Evolutionary conservation across 2,113 vertebrate species (phyloP), one percentile per base, ranked within the genome.

Genomic region (Strix uralensis): DNA sequence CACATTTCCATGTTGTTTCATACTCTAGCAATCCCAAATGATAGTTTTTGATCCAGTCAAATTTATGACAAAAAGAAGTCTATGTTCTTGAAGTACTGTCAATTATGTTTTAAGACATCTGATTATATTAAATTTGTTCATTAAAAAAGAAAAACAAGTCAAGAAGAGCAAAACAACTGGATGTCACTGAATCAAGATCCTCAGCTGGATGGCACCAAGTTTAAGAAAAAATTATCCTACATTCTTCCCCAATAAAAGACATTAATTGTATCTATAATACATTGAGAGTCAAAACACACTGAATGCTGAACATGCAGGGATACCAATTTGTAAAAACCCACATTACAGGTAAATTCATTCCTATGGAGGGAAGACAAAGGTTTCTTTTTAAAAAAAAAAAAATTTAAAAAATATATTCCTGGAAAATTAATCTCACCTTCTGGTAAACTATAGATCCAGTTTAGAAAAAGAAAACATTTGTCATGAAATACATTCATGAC

Each of bases 1-100:
- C 93, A 90, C 61, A 96, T 84, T 96, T 94, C 88, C 38, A 10
- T 79, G 78, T 55, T 93, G 59, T 86, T 95, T 92, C 79, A 88
- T 92, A 95, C 20, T 46, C 87, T 22, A 79, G 46, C 47, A 95
- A 81, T 94, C 54, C 63, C 71, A 91, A 88, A 63, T 72, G 66
- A 94, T 63, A 73, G 34, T 10, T 96, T 95, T 93, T 61, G 51
- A 93, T 91, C 51, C 13, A 74, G 65, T 46, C 66, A 92, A 74
- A n/a, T 65, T 89, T 66, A 89, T 73, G 62, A 81, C 55, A 89
- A 83, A 88, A 96, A 94, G 69, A 93, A 66, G 65, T 58, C 75
- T 57, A 6, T 34, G 8, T 62, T 81, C 86, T 87, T 86, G n/a
- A 83, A 81, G 58, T 63, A 94, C 62, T 92, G 49, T 82, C 66